Conservation (phyloP, 2,797 vertebrate species). For the Phoeniculus purpureus region DNA sequence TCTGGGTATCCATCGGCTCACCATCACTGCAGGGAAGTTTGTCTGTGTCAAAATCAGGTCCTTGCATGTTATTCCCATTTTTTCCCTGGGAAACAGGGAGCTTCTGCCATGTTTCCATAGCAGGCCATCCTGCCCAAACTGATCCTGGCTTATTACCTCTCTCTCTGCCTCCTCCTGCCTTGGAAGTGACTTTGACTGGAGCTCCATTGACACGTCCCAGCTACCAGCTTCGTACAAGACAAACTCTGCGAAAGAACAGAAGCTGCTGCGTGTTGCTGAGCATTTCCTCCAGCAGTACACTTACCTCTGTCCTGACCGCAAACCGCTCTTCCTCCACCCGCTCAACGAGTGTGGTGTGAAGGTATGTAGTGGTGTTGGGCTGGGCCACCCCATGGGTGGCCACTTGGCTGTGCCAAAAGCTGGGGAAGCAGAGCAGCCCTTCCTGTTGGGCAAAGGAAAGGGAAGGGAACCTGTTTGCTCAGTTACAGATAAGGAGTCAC, state of each 20-base stretch:
- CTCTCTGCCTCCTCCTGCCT: background rate
- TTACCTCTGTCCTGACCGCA: conserved; percentile 84
- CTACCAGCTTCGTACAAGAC: conserved; percentile 80
- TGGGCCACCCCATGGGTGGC: background rate
- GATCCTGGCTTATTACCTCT: background rate
- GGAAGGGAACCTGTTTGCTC: background rate
- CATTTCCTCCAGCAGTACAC: conserved; percentile 84
- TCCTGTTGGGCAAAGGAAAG: too few relatives aligned
- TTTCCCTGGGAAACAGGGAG: background rate
- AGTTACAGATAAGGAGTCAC: background rate
- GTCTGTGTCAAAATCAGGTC: background rate
- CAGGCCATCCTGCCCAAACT: background rate
- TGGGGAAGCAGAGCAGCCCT: too few relatives aligned
- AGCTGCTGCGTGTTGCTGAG: conserved; percentile 79
- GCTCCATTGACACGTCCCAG: conserved; percentile 43
- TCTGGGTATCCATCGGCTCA: background rate
- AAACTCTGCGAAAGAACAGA: conserved; percentile 79
- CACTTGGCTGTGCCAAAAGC: too few relatives aligned
- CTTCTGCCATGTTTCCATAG: background rate
- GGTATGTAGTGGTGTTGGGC: conserved; percentile 62
- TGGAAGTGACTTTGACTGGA: conserved; percentile 39
- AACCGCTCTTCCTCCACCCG: conserved; percentile 84
- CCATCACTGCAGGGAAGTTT: background rate
- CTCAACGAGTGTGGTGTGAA: conserved; percentile 85
- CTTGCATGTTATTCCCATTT: background rate